phyloP scores from a whole-genome alignment of 2,888 invertebrate genomes.

The Oxyteleia sp. region DNA sequence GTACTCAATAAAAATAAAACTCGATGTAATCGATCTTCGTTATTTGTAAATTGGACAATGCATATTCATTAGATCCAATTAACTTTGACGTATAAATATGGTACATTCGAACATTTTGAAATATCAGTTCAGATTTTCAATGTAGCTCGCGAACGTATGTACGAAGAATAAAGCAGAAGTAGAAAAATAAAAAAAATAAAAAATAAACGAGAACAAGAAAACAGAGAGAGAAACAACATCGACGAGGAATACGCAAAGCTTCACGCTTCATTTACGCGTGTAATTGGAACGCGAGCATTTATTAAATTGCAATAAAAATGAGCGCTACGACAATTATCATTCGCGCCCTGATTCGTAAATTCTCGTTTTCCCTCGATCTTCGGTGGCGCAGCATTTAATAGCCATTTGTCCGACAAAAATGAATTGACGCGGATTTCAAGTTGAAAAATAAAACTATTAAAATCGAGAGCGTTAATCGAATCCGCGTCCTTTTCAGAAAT shows the following conservation, averaged over 20 bases:
- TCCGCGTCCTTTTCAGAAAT: too few species aligned
- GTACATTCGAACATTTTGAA: neutral
- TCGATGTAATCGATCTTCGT: slow-evolving; percentile 7
- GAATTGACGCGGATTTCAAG: too few species aligned
- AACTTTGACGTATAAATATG: slow-evolving; percentile 3
- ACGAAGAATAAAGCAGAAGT: neutral
- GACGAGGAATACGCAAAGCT: neutral
- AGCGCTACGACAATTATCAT: too few species aligned
- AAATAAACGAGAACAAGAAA: too few species aligned
- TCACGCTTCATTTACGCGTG: neutral
- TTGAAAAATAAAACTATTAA: too few species aligned
- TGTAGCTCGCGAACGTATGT: neutral
- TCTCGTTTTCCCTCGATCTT: too few species aligned
- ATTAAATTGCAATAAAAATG: too few species aligned
- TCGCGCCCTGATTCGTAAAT: too few species aligned
- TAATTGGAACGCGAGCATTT: neutral
- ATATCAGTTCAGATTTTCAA: slow-evolving; percentile 1
- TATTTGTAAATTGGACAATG: slow-evolving; percentile 8
- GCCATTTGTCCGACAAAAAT: too few species aligned
- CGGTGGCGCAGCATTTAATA: too few species aligned
- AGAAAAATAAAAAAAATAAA: neutral
- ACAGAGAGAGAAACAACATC: neutral
- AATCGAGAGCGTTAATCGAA: too few species aligned
- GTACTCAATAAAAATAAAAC: neutral
- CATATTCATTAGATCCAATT: slow-evolving; percentile 4